Evolutionary conservation across 2,113 vertebrate genomes (phyloP).

Genomic region (Ivindomyrus marchei): DNA sequence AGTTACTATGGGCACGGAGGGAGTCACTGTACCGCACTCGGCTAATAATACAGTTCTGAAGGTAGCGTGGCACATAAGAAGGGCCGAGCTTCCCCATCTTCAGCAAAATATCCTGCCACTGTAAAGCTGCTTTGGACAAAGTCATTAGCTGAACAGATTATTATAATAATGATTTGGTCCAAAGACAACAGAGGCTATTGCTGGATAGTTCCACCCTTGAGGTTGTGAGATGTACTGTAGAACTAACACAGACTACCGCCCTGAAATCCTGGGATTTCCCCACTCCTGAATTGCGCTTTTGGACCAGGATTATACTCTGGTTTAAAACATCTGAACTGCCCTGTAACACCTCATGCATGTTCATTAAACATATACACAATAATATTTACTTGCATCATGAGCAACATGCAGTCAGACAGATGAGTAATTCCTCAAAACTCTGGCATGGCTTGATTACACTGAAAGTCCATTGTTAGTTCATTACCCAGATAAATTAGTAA

Average conservation of each 20-base stretch:
- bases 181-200: neutral
- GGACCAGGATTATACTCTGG: neutral
- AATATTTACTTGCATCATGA: neutral
- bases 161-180: neutral
- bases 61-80: neutral
- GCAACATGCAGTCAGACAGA: neutral
- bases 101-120: conserved; percentile 51
- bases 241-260: neutral
- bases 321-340: neutral
- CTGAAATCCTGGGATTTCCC: neutral
- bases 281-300: neutral
- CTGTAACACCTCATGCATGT: neutral
- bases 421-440: neutral
- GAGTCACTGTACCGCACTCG: neutral
- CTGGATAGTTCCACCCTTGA: neutral
- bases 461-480: neutral
- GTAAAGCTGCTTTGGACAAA: neutral
- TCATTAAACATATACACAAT: neutral
- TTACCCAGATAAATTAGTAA: neutral
- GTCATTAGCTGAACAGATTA: neutral
- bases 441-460: neutral
- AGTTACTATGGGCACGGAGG: neutral
- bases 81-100: neutral
- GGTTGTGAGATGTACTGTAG: neutral
- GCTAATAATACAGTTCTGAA: neutral